Conservation (phyloP, 2,888 invertebrate genomes). For the Eristalis intricaria region DNA sequence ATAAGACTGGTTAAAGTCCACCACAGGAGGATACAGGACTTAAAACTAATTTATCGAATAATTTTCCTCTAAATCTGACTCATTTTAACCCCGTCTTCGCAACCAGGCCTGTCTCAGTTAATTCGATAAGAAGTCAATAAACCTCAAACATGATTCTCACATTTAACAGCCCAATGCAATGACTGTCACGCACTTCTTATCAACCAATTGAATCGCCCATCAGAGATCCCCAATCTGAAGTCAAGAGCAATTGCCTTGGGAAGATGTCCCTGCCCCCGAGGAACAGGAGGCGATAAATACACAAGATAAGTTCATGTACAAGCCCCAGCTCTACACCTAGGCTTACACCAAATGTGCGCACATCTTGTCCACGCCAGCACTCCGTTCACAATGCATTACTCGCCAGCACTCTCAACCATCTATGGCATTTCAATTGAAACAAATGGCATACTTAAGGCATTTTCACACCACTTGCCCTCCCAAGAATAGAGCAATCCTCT, state of each 20-base stretch:
- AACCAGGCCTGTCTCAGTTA: too few species aligned
- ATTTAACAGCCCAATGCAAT: too few species aligned
- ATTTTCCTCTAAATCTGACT: too few species aligned
- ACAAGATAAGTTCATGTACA: not conserved
- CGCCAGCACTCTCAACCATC: not conserved
- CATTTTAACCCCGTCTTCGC: too few species aligned
- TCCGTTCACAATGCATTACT: not conserved
- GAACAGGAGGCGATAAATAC: not conserved
- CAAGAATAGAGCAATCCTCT: not conserved
- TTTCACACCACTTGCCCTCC: constrained; percentile 30
- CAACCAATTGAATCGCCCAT: not conserved
- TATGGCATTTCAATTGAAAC: constrained; percentile 21
- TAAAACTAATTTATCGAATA: too few species aligned
- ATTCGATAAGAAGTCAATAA: too few species aligned
- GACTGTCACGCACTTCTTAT: not conserved
- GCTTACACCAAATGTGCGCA: not conserved
- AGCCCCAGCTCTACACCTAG: not conserved
- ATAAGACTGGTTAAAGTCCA: too few species aligned
- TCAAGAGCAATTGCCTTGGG: not conserved
- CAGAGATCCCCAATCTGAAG: not conserved
- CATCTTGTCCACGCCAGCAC: not conserved
- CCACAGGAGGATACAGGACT: too few species aligned
- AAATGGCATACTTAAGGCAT: constrained; percentile 18
- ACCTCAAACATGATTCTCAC: too few species aligned
- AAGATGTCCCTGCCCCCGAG: not conserved